Percentiles rank a stretch among this genome's conserved stretches.
phyloP scores from a whole-genome alignment of 2,113 vertebrate species.

The Trogon surrucura region DNA sequence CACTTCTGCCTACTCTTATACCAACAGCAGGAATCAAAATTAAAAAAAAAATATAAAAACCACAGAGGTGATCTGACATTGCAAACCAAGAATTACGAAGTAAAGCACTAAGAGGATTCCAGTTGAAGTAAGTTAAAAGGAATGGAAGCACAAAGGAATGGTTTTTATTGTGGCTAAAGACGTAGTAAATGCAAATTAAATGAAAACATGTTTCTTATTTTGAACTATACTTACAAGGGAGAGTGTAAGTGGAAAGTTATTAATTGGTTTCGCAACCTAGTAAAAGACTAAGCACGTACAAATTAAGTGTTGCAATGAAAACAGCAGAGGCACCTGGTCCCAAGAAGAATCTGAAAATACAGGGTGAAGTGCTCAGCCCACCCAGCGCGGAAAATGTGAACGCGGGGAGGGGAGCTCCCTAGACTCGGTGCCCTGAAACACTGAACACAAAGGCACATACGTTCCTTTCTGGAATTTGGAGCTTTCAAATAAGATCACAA shows the following conservation, averaged over 20 bases:
- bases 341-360: not conserved
- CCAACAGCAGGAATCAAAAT: not conserved
- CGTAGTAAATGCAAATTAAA: not conserved
- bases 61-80: not conserved
- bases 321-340: not conserved
- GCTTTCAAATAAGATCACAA: not conserved
- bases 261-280: not conserved
- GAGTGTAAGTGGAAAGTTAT: not conserved
- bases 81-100: not conserved
- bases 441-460: not conserved
- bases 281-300: not conserved
- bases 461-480: not conserved
- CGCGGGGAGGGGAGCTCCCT: rapidly evolving
- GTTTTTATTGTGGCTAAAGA: not conserved
- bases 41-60: not conserved
- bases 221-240: not conserved
- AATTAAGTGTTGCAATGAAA: not conserved
- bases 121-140: not conserved
- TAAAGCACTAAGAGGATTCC: not conserved
- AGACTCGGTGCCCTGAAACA: not conserved
- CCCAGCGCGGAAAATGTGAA: not conserved
- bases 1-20: not conserved
- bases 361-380: not conserved
- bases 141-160: not conserved
- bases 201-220: not conserved